Evolutionary conservation across 2,113 vertebrate genomes (phyloP).

Genomic region (Oriolus oriolus): DNA sequence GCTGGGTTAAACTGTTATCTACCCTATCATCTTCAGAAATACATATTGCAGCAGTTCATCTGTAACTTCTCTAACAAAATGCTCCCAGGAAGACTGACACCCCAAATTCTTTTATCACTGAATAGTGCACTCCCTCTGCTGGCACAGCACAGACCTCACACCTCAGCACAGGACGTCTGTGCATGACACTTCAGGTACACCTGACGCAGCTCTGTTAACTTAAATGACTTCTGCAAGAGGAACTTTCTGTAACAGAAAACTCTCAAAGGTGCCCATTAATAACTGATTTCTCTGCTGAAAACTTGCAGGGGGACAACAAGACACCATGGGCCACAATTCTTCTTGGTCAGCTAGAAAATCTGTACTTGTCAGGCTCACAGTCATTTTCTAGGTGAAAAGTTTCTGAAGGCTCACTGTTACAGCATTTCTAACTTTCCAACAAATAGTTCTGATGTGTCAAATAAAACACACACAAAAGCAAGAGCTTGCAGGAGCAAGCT

Average conservation of each 20-base stretch:
- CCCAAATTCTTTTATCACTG: not conserved
- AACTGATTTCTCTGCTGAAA: not conserved
- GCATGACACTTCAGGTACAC: not conserved
- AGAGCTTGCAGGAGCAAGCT: not conserved
- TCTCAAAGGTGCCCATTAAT: not conserved
- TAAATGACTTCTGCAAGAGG: not conserved
- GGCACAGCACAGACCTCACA: conserved; percentile 24
- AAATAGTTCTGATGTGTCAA: not conserved
- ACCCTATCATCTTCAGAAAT: not conserved
- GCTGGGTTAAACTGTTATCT: not conserved
- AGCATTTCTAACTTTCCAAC: not conserved
- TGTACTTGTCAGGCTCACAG: not conserved
- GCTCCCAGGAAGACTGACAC: not conserved
- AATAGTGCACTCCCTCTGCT: conserved; percentile 55
- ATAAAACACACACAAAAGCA: not conserved
- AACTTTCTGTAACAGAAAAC: not conserved
- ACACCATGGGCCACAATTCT: not conserved
- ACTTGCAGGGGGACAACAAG: not conserved
- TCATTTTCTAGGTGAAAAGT: not conserved
- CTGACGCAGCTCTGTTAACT: not conserved
- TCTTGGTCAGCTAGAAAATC: not conserved
- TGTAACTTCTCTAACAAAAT: not conserved
- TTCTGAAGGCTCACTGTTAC: not conserved
- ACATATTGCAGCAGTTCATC: rapidly evolving
- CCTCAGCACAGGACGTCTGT: not conserved